These are phyloP conservation scores for Atta colombica DNA, from an alignment of 1,140 invertebrate genomes.

Conservation along the genomic window DNA sequence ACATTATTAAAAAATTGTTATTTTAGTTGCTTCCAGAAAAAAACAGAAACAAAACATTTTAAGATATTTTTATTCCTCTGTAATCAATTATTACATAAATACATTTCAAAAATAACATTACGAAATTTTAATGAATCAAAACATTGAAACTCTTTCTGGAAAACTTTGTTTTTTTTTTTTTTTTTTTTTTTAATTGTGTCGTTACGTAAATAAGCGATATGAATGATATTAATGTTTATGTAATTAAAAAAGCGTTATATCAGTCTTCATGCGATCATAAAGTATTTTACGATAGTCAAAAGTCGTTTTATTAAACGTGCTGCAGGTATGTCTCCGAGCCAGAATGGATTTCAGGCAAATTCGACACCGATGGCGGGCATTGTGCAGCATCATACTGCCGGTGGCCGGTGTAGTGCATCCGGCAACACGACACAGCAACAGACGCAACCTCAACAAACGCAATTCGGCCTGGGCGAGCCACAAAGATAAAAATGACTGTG, in stretches of 20 bases:
- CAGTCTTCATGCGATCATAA: background rate
- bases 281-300: background rate
- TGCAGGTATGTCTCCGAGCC: constrained; percentile 85
- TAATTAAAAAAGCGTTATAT: background rate
- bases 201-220: no score
- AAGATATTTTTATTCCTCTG: no score
- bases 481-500: constrained; percentile 84
- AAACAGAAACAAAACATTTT: no score
- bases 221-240: background rate
- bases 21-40: no score
- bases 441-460: constrained; percentile 79
- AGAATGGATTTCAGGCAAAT: constrained; percentile 80
- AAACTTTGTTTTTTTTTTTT: no score
- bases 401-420: constrained; percentile 82
- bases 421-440: constrained; percentile 78
- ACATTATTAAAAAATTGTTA: no score
- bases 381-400: constrained; percentile 79
- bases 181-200: no score
- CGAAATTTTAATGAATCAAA: no score
- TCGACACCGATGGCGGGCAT: constrained; percentile 63
- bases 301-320: background rate
- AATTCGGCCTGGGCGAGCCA: constrained; percentile 82
- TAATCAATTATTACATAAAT: no score
- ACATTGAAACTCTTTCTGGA: no score
- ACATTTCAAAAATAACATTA: no score